These are phyloP conservation scores for Bombus superbus DNA, from an alignment of 1,140 invertebrate genomes.

Conservation along the genomic window DNA sequence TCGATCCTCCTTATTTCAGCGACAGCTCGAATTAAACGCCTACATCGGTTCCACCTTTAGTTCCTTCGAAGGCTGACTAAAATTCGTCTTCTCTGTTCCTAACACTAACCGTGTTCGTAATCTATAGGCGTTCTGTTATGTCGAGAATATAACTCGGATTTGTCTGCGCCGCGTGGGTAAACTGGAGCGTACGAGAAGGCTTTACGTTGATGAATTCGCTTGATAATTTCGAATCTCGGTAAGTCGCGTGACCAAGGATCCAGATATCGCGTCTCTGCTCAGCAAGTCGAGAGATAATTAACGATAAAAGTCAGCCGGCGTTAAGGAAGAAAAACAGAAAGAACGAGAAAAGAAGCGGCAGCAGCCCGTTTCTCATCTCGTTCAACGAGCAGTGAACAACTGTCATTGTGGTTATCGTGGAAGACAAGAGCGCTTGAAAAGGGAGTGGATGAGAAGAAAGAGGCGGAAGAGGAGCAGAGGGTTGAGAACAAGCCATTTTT, in stretches of 20 bases:
- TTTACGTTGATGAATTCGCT: not conserved
- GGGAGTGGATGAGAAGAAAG: not conserved
- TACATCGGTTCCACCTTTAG: not conserved
- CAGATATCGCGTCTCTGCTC: not conserved
- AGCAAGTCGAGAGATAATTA: not conserved
- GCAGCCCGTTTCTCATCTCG: not conserved
- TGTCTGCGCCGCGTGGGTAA: too few species aligned
- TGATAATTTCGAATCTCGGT: not conserved
- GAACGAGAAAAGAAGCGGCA: not conserved
- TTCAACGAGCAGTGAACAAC: not conserved
- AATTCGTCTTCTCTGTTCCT: not conserved
- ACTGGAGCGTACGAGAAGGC: not conserved
- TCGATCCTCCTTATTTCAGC: not conserved
- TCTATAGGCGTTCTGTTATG: not conserved
- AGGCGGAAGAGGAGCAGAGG: too few species aligned
- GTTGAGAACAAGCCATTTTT: not conserved
- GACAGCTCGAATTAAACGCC: not conserved
- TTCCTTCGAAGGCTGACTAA: not conserved
- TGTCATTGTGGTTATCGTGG: not conserved
- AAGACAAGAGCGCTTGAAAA: too few species aligned
- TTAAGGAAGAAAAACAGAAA: not conserved
- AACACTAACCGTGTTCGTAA: not conserved
- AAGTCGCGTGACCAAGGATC: not conserved
- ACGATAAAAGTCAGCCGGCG: not conserved
- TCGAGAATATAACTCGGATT: not conserved